phyloP scores from a whole-genome alignment of 2,113 vertebrate genomes.

The Opisthocomus hoazin region DNA sequence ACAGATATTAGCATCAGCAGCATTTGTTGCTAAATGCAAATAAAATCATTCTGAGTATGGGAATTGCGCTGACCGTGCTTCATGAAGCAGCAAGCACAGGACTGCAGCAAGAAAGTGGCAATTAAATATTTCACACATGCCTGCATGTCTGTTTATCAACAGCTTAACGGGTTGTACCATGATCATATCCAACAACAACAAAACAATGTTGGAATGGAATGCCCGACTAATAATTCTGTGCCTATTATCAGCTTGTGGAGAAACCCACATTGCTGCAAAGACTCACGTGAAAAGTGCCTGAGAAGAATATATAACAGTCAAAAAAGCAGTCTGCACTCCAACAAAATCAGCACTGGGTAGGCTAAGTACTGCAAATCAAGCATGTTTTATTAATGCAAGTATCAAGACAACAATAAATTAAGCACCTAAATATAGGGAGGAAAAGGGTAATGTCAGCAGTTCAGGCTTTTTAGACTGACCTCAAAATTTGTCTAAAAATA shows the following conservation, averaged over 20 bases:
- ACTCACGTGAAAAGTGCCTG: neutral
- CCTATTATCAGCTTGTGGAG: neutral
- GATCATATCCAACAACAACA: neutral
- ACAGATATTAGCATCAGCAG: slow-evolving; percentile 44
- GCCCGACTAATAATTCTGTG: neutral
- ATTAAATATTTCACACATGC: slow-evolving; percentile 44
- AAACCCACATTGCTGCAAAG: neutral
- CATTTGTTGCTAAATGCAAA: slow-evolving; percentile 59
- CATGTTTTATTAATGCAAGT: slow-evolving; percentile 1
- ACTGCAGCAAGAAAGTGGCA: neutral
- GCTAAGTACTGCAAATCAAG: neutral
- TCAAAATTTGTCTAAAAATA: neutral
- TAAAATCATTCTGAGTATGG: slow-evolving; percentile 13
- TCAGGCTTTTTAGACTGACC: neutral
- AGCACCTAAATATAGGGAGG: neutral
- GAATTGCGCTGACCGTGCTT: slow-evolving; percentile 24
- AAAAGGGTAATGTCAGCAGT: neutral
- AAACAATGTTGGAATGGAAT: neutral
- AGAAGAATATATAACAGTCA: neutral
- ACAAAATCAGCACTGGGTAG: neutral
- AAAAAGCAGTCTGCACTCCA: neutral
- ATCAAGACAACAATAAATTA: neutral
- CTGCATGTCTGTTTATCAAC: neutral
- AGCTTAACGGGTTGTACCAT: neutral
- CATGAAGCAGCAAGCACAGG: neutral